Base-by-base conservation (phyloP, 92 coral and sea anemone species). In the Bergia puertoricense region DNA sequence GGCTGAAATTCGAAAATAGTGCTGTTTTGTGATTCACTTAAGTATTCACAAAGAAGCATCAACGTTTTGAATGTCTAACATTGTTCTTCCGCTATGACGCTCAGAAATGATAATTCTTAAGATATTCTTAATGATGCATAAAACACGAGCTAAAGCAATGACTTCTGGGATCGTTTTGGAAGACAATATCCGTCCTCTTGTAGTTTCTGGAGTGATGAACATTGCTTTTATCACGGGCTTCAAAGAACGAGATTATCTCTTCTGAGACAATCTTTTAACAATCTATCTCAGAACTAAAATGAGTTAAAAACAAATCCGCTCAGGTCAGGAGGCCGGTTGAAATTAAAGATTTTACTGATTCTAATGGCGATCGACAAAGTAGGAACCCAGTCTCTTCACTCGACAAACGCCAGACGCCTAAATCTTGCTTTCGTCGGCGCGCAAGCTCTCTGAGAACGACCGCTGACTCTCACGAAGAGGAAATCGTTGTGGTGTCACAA, bases 381-480 rank as follows among this genome's bases (percentile, higher is more conserved):
- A 48, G 10, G 6, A 69, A 45, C 45, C 40, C 79, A 14, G 40
- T 57, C 8, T 51, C 41, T n/a, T 72, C 56, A 41, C 30, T 5
- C 74, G 9, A 38, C 38, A 65, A 23, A 11, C 77, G 23, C 30
- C 45, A 84, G 48, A 2, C 44, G 1, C 46, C 87, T 11, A 38
- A 20, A 51, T 20, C 50, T 82, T 40, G 57, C 4, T 20, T 22
- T 45, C 22, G 37, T 16, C 9, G 44, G 46, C 43, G 45, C 77
- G 78, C 36, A 84, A 36, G 41, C 77, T 84, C 79, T 84, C 42
- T 68, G 59, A 42, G 36, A 42, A 23, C 8, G 37, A 46, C 87
- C 79, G 87, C 87, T 71, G 87, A 84, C 44, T 46, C 78, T 39
- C 1, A 11, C 45, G 79, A 84, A 2, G 87, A 84, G 11, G 87